These are phyloP conservation scores for Sepiola atlantica DNA, from an alignment of 2,888 invertebrate genomes.

Conservation along the genomic window DNA sequence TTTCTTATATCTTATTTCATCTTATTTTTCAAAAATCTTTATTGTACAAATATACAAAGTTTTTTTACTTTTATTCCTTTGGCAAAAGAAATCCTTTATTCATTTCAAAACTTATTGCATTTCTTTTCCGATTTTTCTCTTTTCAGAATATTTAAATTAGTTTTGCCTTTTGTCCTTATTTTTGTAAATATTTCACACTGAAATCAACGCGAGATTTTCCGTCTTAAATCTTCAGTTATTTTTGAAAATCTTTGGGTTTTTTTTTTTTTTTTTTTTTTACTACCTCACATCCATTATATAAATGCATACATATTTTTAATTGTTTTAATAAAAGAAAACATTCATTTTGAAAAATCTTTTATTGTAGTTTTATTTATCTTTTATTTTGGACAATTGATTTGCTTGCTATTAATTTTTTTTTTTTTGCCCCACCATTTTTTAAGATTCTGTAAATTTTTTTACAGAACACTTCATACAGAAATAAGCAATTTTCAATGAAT, in stretches of 20 bases:
- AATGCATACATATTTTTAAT: background rate
- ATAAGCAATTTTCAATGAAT: background rate
- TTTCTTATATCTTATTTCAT: too few species aligned
- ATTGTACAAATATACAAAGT: too few species aligned
- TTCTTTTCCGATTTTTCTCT: too few species aligned
- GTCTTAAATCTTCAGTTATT: too few species aligned
- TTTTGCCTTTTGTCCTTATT: too few species aligned
- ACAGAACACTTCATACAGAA: background rate
- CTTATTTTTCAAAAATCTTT: too few species aligned
- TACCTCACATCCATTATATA: background rate
- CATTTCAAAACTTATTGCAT: too few species aligned
- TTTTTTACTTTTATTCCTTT: too few species aligned
- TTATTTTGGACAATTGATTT: background rate
- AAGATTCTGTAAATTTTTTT: background rate
- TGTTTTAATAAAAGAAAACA: background rate
- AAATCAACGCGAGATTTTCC: too few species aligned
- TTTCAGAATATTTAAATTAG: too few species aligned
- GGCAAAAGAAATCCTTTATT: too few species aligned
- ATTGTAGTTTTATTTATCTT: background rate
- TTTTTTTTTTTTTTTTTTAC: background rate
- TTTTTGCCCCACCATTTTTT: background rate
- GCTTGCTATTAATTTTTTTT: background rate
- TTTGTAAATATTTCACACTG: too few species aligned
- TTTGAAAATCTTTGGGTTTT: background rate
- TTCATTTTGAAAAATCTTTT: background rate